Percentiles rank a stretch among this genome's conserved stretches.
Conservation (phyloP, 2,797 vertebrate species). For the Danio kyathit region DNA sequence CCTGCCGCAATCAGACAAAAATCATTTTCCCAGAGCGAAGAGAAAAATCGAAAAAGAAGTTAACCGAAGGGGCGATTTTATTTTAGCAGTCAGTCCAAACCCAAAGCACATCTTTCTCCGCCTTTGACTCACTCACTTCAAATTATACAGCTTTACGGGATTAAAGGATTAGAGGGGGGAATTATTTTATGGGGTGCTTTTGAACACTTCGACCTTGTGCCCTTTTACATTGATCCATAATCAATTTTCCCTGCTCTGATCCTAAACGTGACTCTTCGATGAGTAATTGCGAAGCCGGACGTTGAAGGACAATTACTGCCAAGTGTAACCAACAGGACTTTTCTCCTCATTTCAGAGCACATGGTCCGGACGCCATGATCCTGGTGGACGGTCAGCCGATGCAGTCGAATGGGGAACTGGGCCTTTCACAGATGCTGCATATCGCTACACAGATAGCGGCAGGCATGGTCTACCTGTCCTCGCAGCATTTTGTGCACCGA, state of each 20-base stretch:
- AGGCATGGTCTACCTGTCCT: conserved; percentile 97
- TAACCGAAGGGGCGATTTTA: conserved; percentile 35
- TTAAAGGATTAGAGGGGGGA: conserved; percentile 28
- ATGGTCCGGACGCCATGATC: conserved; percentile 96
- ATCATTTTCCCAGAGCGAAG: conserved; percentile 54
- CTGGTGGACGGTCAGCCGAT: conserved; percentile 95
- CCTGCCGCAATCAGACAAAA: conserved; percentile 62
- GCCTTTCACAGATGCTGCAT: conserved; percentile 97
- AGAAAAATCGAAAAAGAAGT: conserved; percentile 49
- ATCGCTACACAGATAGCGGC: conserved; percentile 96
- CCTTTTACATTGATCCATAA: conserved; percentile 51
- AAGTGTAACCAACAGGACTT: background rate
- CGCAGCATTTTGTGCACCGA: conserved; percentile 98
- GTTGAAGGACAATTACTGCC: conserved; percentile 5
- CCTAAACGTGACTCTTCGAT: background rate
- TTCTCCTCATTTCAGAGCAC: conserved; percentile 82
- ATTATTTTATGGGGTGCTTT: conserved; percentile 42
- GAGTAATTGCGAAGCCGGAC: conserved; percentile 28
- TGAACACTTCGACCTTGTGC: conserved; percentile 39
- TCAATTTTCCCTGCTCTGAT: conserved; percentile 11
- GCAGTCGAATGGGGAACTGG: conserved; percentile 93
- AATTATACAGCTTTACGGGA: conserved; percentile 42
- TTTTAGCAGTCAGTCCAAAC: conserved; percentile 41
- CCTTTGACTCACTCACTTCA: conserved; percentile 30
- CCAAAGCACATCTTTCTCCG: conserved; percentile 17